Conservation (phyloP, 2,888 invertebrate species). For the Acronicta psi region DNA sequence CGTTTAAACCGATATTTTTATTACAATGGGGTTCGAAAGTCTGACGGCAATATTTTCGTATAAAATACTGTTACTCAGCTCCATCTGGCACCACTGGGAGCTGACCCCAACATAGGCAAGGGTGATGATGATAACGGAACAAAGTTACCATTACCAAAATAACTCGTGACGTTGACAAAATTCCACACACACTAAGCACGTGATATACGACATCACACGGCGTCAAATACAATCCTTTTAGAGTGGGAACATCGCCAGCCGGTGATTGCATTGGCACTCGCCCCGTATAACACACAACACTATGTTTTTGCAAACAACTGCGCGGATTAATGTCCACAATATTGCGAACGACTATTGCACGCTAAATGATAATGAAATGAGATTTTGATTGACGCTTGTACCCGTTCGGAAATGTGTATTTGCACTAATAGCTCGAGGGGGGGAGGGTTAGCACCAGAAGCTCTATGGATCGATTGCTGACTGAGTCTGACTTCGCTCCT, state of each 20-base stretch:
- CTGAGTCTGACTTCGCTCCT: neutral
- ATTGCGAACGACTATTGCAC: conserved; percentile 25
- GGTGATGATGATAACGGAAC: no score
- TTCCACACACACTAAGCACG: conserved; percentile 15
- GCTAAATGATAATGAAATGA: conserved; percentile 22
- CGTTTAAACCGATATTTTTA: no score
- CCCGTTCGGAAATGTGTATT: no score
- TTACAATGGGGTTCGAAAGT: no score
- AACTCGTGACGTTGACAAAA: conserved; percentile 22
- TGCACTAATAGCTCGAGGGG: no score
- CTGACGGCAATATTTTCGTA: no score
- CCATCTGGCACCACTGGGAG: no score
- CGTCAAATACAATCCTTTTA: conserved; percentile 67
- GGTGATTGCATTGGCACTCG: conserved; percentile 69
- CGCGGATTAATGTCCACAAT: conserved; percentile 41
- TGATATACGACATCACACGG: conserved; percentile 44
- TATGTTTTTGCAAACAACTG: conserved; percentile 38
- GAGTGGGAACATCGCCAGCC: conserved; percentile 65
- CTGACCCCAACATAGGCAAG: no score
- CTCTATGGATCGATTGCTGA: neutral
- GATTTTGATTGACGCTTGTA: conserved; percentile 6
- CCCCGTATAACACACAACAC: conserved; percentile 46
- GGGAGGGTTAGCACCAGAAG: no score
- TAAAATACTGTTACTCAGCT: no score
- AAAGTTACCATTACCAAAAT: conserved; percentile 1